phyloP scores from a whole-genome alignment of 2,113 vertebrate genomes.

The Dipodomys spectabilis region DNA sequence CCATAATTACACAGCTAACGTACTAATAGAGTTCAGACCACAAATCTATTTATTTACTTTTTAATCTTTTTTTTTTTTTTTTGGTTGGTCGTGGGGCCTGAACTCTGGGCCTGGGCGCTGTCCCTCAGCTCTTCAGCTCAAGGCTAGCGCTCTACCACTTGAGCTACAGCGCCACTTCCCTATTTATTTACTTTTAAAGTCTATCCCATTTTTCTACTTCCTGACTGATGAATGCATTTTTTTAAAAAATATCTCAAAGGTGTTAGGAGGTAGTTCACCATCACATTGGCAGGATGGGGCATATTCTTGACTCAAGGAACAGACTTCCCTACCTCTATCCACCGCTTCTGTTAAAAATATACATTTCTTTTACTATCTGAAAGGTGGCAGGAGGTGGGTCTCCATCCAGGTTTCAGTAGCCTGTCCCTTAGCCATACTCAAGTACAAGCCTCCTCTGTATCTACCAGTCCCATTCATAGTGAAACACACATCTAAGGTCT shows the following conservation, averaged over 20 bases:
- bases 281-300: no score
- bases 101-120: no score
- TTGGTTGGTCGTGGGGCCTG: no score
- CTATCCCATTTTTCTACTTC: not conserved
- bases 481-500: not conserved
- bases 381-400: not conserved
- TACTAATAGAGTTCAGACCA: not conserved
- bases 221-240: not conserved
- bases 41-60: not conserved
- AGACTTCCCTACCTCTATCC: no score
- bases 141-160: no score
- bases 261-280: no score
- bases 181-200: not conserved
- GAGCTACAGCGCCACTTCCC: no score
- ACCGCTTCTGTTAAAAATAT: no score
- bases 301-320: no score
- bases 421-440: not conserved
- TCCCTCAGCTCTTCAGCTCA: no score
- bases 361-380: not conserved
- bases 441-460: not conserved
- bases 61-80: no score
- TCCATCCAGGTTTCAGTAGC: not conserved
- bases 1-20: not conserved
- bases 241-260: no score
- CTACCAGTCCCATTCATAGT: not conserved